Base-by-base conservation (phyloP, 2,888 invertebrate genomes). In the Drosophila parthenogenetica region DNA sequence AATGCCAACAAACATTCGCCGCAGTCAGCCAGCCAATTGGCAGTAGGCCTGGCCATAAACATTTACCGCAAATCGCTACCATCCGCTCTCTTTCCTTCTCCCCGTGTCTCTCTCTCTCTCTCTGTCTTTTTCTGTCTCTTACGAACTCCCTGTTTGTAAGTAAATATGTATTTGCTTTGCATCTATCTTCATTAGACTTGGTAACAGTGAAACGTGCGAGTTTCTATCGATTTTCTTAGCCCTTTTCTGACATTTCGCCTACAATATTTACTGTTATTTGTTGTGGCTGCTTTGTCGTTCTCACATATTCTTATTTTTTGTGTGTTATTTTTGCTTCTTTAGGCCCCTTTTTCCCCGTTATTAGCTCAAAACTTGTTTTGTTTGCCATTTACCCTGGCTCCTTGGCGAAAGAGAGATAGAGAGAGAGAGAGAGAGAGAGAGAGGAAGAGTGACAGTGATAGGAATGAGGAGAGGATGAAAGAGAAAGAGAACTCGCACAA, bases 141-240 rank as follows among this genome's bases (percentile, higher is more conserved):
- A 8, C 29, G 29, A 29, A 13, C 35, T 35, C 35, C 35, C 35
- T 13, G 13, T 35, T 13, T 35, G 35, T 35, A 13, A 13, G 35
- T 8, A 29, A 29, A 29, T 29, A 5, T 35, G 8, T 48, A 3
- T 40, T 60, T 29, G 53, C 48, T 16, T 35, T 40, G 11, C 58
- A 45, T 29, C 55, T 67, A 61, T 61, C 59, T 60, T 64, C 29
- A 42, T 59, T 54, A 45, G 48, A 55, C 68, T 22, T 72, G 68
- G 60, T 49, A 67, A 53, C 48, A 65, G 53, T 49, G 51, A 73
- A 79, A 67, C 68, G 69, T 70, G 81, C 70, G 67, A 73, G 68
- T 69, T 73, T 73, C 68, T 60, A 82, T 82, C 68, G 82, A 82
- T 82, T 82, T 87, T 82, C 79, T 58, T 69, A 55, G 69, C 61